These are phyloP conservation scores for Mesoclemmys tuberculata DNA, from an alignment of 2,113 vertebrate genomes.

Conservation along the genomic window DNA sequence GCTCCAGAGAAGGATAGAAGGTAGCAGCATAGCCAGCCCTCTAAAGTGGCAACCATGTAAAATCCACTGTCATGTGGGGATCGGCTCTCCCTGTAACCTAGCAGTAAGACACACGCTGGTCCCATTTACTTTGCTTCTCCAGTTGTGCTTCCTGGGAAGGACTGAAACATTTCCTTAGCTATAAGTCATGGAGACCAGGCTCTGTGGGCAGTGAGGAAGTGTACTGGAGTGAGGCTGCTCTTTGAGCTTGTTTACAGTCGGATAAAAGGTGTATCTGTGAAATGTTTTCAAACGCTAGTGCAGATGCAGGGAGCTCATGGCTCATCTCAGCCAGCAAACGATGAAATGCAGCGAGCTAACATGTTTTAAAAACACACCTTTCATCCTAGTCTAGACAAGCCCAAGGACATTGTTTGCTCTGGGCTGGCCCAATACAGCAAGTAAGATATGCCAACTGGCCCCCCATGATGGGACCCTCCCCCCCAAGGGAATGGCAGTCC, in stretches of 20 bases:
- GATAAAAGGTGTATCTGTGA: neutral
- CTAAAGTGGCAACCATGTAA: neutral
- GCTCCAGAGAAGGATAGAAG: neutral
- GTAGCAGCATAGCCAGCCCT: neutral
- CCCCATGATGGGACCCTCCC: neutral
- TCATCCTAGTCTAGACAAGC: constrained; percentile 36
- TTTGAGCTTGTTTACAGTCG: neutral
- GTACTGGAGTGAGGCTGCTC: neutral
- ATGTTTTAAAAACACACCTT: constrained; percentile 29
- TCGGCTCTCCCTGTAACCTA: neutral
- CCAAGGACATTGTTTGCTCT: constrained; percentile 8
- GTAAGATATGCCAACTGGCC: neutral
- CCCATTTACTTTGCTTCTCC: neutral
- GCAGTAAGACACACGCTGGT: neutral
- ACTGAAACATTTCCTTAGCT: neutral
- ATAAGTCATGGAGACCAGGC: neutral
- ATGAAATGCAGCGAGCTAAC: neutral
- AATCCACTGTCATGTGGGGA: neutral
- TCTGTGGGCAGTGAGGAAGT: neutral
- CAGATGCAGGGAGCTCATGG: neutral
- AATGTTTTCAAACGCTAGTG: neutral
- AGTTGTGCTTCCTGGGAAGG: neutral
- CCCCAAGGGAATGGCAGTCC: neutral
- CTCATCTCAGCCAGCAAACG: neutral
- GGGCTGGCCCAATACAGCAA: neutral